Conservation (phyloP, 2,888 invertebrate species). For the Cheilosia impressa region DNA sequence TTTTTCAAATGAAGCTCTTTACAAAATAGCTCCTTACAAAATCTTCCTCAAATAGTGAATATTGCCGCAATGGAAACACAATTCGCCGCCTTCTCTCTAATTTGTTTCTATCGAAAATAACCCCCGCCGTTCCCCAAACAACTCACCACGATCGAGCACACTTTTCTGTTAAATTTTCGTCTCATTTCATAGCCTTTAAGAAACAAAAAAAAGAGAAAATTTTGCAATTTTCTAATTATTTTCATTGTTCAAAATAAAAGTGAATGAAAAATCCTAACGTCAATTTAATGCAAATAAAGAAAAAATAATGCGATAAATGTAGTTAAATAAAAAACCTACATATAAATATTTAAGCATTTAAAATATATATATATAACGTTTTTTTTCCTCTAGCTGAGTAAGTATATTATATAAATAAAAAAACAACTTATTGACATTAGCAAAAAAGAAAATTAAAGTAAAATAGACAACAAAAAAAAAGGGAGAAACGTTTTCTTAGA, state of each 20-base stretch:
- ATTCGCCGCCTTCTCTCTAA: not conserved
- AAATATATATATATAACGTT: conserved; percentile 20
- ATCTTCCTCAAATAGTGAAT: too few relatives aligned
- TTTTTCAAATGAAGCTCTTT: not conserved
- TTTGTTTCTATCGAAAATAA: not conserved
- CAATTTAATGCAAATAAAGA: conserved; percentile 66
- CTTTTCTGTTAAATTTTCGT: conserved; percentile 5
- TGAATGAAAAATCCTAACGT: conserved; percentile 67
- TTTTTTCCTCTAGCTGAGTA: conserved; percentile 2
- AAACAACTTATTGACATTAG: conserved; percentile 26
- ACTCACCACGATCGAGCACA: conserved; percentile 26
- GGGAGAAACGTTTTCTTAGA: conserved; percentile 51
- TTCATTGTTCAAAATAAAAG: conserved; percentile 29
- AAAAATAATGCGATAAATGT: conserved; percentile 64
- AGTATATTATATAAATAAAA: conserved; percentile 29
- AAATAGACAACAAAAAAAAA: conserved; percentile 8
- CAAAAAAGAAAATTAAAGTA: conserved; percentile 9
- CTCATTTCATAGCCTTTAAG: conserved; percentile 57
- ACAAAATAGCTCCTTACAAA: too few relatives aligned
- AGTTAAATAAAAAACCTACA: conserved; percentile 46
- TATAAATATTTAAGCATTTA: conserved; percentile 22
- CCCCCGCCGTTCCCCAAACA: not conserved
- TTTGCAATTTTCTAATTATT: conserved; percentile 56
- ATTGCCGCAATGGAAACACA: too few relatives aligned
- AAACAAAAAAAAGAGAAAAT: conserved; percentile 57